phyloP scores from a whole-genome alignment of 2,888 invertebrate species.

The Drosophila imparisetae region DNA sequence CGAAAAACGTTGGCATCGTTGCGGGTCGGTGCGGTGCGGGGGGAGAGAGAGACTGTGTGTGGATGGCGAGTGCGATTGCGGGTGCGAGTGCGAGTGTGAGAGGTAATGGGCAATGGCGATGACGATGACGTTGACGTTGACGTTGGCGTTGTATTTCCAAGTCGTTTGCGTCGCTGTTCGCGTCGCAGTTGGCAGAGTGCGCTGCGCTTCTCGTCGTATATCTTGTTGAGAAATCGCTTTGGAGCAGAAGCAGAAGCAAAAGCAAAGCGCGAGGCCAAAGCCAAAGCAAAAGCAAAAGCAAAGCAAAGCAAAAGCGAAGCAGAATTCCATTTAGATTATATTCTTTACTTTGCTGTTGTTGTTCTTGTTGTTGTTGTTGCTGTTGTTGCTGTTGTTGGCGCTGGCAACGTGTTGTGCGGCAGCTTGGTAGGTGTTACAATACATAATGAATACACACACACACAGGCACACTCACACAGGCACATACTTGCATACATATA shows the following conservation, averaged over 20 bases:
- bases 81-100: slow-evolving; percentile 1
- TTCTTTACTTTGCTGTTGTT: slow-evolving; percentile 43
- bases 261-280: slow-evolving; percentile 41
- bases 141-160: slow-evolving; percentile 46
- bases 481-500: slow-evolving; percentile 7
- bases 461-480: neutral
- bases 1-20: slow-evolving; percentile 52
- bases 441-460: slow-evolving; percentile 57
- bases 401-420: slow-evolving; percentile 57
- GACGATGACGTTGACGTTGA: slow-evolving; percentile 28
- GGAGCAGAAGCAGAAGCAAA: slow-evolving; percentile 43
- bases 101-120: slow-evolving; percentile 18
- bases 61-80: neutral
- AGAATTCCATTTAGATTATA: slow-evolving; percentile 76
- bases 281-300: neutral
- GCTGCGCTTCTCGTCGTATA: slow-evolving; percentile 33
- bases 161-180: slow-evolving; percentile 55
- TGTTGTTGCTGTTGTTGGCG: slow-evolving; percentile 65
- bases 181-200: slow-evolving; percentile 49
- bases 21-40: slow-evolving; percentile 22
- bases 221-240: slow-evolving; percentile 66
- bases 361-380: slow-evolving; percentile 18
- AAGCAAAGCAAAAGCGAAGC: slow-evolving; percentile 64
- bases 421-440: slow-evolving; percentile 73
- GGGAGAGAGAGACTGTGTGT: neutral